Evolutionary conservation across 2,888 invertebrate genomes (phyloP).

Genomic region (Diploptera punctata): DNA sequence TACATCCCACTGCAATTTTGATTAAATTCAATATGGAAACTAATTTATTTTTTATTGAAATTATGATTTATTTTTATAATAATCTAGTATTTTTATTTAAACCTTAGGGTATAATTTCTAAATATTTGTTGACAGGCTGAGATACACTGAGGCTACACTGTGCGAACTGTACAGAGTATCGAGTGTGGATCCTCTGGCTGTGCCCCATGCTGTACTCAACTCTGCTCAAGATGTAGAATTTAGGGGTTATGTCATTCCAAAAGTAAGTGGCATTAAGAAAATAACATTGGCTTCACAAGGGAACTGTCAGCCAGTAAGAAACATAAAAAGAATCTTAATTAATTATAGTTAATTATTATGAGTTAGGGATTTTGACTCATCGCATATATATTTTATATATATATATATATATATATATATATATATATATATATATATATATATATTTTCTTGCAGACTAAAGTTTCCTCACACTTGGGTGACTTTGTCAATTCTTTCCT

Average conservation of each 20-base stretch:
- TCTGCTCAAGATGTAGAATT: constrained; percentile 32
- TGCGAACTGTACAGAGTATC: constrained; percentile 38
- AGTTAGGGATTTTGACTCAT: not conserved
- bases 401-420: not conserved
- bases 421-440: not conserved
- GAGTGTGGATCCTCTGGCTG: constrained; percentile 39
- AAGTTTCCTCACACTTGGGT: not conserved
- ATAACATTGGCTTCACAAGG: not conserved
- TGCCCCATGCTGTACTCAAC: constrained; percentile 34
- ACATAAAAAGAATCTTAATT: not conserved
- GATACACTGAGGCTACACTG: constrained; percentile 37
- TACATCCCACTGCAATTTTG: not conserved
- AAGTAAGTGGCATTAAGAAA: constrained; percentile 27
- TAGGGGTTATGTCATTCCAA: constrained; percentile 40
- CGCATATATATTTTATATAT: not conserved
- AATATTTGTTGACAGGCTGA: constrained; percentile 29
- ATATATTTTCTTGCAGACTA: no score
- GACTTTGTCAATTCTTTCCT: no score
- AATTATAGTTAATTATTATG: not conserved
- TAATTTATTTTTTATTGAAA: not conserved
- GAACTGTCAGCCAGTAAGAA: not conserved
- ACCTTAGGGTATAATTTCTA: no score
- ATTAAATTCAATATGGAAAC: no score
- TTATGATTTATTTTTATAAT: not conserved
- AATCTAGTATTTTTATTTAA: not conserved